These are phyloP conservation scores for Ptychadena robeensis DNA, from an alignment of 2,797 vertebrate genomes.

Conservation along the genomic window DNA sequence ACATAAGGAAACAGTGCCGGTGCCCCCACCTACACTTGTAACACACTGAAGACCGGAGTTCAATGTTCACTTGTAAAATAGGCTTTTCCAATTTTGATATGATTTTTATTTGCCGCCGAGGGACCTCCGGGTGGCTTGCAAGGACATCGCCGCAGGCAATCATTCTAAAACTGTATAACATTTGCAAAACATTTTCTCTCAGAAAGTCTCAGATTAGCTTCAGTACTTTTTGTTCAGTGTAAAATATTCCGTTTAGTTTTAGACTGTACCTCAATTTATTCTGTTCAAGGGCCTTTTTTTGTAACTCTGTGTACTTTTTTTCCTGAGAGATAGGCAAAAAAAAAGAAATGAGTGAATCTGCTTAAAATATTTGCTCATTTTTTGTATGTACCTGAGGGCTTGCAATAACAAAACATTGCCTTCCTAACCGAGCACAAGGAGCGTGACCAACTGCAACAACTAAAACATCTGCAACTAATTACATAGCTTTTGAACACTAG, in stretches of 20 bases:
- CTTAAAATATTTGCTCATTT: slow-evolving; percentile 31
- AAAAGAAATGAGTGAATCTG: slow-evolving; percentile 15
- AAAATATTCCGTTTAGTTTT: slow-evolving; percentile 1
- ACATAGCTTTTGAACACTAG: slow-evolving; percentile 68
- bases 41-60: not conserved
- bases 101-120: not conserved
- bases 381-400: slow-evolving; percentile 64
- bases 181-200: not conserved
- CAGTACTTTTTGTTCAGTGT: not conserved
- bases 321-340: not conserved
- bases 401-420: slow-evolving; percentile 59
- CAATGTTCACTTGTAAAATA: not conserved
- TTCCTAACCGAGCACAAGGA: slow-evolving; percentile 55
- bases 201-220: not conserved
- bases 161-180: not conserved
- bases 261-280: not conserved
- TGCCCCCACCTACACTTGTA: not conserved
- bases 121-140: not conserved
- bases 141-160: not conserved
- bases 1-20: not conserved
- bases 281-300: not conserved
- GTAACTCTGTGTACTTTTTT: slow-evolving; percentile 30
- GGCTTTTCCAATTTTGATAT: not conserved
- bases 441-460: slow-evolving; percentile 64
- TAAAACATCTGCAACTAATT: slow-evolving; percentile 66